Evolutionary conservation across 2,797 vertebrate species (phyloP).

Genomic region (Spatula versicolor): DNA sequence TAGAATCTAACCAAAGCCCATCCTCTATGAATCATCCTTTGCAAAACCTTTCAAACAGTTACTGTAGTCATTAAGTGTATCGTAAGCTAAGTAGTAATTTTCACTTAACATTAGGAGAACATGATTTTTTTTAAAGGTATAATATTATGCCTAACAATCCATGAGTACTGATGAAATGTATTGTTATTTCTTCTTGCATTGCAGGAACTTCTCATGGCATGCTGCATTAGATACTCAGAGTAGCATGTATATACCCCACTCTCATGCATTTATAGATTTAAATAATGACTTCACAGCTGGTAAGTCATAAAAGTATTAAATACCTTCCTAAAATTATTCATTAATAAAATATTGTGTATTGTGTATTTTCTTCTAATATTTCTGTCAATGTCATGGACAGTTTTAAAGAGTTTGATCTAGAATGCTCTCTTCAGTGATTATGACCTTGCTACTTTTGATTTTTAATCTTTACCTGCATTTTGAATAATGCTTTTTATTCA

Average conservation of each 20-base stretch:
- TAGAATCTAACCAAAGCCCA: neutral
- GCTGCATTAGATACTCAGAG: slow-evolving; percentile 74
- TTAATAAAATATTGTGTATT: neutral
- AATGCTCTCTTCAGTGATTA: neutral
- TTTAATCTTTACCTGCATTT: neutral
- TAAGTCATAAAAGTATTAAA: slow-evolving; percentile 70
- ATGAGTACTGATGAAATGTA: neutral
- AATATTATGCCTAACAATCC: neutral
- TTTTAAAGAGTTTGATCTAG: neutral
- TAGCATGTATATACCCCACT: slow-evolving; percentile 87
- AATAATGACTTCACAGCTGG: slow-evolving; percentile 95
- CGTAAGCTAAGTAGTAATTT: neutral
- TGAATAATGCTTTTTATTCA: neutral
- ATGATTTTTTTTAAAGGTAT: neutral
- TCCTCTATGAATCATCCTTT: neutral
- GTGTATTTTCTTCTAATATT: neutral
- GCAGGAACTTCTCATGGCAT: slow-evolving; percentile 81
- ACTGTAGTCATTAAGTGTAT: neutral
- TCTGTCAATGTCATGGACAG: neutral
- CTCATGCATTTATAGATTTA: slow-evolving; percentile 95
- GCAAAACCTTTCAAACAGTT: neutral
- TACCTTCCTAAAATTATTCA: neutral
- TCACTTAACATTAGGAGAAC: neutral
- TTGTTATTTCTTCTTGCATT: slow-evolving; percentile 7
- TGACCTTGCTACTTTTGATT: neutral